Base-by-base conservation (phyloP, 2,113 vertebrate genomes). In the Varanus salvator region DNA sequence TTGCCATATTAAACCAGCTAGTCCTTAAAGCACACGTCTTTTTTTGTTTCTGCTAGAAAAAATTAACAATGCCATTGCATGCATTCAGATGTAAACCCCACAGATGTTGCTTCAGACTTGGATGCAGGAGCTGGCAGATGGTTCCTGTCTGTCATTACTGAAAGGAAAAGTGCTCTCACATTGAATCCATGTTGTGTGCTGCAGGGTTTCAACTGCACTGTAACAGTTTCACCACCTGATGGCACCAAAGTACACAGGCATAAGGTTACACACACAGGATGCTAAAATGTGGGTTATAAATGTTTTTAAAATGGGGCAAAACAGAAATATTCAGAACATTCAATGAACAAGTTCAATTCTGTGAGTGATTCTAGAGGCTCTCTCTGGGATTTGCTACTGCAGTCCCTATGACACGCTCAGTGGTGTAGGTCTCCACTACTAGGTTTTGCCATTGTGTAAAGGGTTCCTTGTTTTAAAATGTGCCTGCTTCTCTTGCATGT, bases 141-240 rank as follows among this genome's bases (percentile, higher is more conserved):
- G 23, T 71, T 57, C 15, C n/a, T 23, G 44, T 23, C 3, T 2
- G 29, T 52, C 69, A 54, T 74, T 74, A 86, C 69, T 15, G 52
- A 75, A 75, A 31, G 57, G 27, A 64, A 38, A 14, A 21, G 12
- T 78, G 31, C 25, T 64, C 27, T 64, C n/a, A 92, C 83, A 57
- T 2, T 57, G 71, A 4, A 14, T 3, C 27, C 75, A 38, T 2
- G 38, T 0, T 66, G 48, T 50, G 9, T 9, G 21, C 3, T 11
- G 21, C 0, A 8, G 1, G 2, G 69, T 23, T 92, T 48, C 54
- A 71, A 81, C 25, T 95, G 93, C 93, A 94, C 68, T 96, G 82
- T 87, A 92, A 6, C 25, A 21, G 4, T 85, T 93, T 68, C 71
- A 77, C 96, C 97, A 97, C 96, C 86, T 95, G 97, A 94, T 95